These are phyloP conservation scores for Macrocentrus cingulum DNA, from an alignment of 1,140 invertebrate species.

Conservation along the genomic window DNA sequence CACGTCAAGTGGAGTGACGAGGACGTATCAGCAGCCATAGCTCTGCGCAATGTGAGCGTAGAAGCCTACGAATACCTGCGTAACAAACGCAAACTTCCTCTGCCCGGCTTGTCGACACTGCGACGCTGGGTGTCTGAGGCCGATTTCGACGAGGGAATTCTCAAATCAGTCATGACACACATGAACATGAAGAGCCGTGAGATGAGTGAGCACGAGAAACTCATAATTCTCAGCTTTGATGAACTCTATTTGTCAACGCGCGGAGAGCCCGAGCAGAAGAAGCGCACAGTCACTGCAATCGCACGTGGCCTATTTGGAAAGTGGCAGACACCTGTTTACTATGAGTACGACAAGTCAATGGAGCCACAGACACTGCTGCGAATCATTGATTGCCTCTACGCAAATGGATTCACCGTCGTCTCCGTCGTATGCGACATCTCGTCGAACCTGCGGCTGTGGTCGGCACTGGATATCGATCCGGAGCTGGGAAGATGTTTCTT, in stretches of 20 bases:
- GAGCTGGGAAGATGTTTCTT: conserved; percentile 12
- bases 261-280: conserved; percentile 22
- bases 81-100: conserved; percentile 24
- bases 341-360: conserved; percentile 40
- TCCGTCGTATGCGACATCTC: background rate
- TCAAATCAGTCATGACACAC: conserved; percentile 18
- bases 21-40: conserved; percentile 29
- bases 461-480: conserved; percentile 9
- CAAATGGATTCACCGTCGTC: background rate
- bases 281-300: conserved; percentile 27
- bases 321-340: conserved; percentile 47
- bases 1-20: conserved; percentile 24
- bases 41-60: conserved; percentile 18
- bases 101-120: conserved; percentile 27
- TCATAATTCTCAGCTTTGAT: conserved; percentile 28
- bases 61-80: conserved; percentile 29
- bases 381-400: background rate
- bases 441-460: conserved; percentile 15
- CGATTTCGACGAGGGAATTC: conserved; percentile 15
- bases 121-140: conserved; percentile 23
- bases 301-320: conserved; percentile 31
- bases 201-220: conserved; percentile 5
- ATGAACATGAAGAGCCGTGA: conserved; percentile 24
- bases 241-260: conserved; percentile 23
- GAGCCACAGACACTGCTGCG: conserved; percentile 4